These are phyloP conservation scores for Campoletis sonorensis DNA, from an alignment of 1,140 invertebrate species.

Conservation along the genomic window DNA sequence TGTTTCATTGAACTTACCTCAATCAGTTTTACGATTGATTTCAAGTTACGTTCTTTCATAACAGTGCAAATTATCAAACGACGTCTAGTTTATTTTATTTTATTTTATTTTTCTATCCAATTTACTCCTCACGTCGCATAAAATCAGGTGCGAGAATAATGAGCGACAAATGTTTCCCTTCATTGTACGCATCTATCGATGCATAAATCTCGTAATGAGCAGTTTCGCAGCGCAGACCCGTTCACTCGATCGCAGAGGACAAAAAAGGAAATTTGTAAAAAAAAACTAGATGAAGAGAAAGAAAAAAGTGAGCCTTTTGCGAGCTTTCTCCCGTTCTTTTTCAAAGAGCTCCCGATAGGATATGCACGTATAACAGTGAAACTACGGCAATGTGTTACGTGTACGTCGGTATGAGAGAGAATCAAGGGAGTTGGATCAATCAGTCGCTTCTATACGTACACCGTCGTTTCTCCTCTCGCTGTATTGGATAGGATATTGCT, in stretches of 20 bases:
- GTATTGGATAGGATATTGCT: slow-evolving; percentile 32
- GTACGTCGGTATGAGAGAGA: neutral
- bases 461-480: slow-evolving; percentile 11
- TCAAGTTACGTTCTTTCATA: too few relatives aligned
- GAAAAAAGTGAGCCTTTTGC: neutral
- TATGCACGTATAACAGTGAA: neutral
- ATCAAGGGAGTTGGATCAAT: neutral
- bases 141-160: neutral
- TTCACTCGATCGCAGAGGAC: neutral
- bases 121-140: neutral
- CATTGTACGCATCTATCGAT: neutral
- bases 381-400: neutral
- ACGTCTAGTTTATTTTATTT: too few relatives aligned
- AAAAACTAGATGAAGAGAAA: neutral
- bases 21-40: too few relatives aligned
- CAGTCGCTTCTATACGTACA: neutral
- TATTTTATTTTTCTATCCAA: neutral
- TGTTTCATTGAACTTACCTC: neutral
- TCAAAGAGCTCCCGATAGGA: slow-evolving; percentile 3
- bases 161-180: slow-evolving; percentile 1
- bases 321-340: neutral
- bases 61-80: too few relatives aligned
- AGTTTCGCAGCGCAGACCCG: neutral
- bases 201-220: slow-evolving; percentile 1
- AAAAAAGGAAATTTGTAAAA: neutral